Conservation (phyloP, 2,888 invertebrate species). For the Odontocolon sp. region DNA sequence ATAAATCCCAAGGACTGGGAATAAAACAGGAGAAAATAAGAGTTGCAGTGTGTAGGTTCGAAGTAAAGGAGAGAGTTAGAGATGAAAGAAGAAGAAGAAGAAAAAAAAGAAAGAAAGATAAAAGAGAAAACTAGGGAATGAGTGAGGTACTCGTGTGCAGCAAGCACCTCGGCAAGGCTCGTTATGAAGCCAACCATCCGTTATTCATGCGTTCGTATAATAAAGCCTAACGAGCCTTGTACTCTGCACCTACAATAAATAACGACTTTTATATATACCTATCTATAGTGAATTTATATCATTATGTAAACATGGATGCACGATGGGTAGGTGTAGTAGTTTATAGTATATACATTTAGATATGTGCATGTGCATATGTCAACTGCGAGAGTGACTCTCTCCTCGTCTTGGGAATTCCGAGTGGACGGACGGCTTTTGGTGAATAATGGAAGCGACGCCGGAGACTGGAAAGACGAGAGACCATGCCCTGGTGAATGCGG, state of each 20-base stretch:
- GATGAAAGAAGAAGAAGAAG: background rate
- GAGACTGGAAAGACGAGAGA: conserved; percentile 27
- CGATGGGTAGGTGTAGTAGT: background rate
- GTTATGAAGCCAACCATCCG: conserved; percentile 48
- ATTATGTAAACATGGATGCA: background rate
- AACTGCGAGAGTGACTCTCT: conserved; percentile 30
- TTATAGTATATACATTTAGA: background rate
- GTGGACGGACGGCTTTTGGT: conserved; percentile 54
- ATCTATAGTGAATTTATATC: conserved; percentile 26
- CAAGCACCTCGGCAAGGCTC: conserved; percentile 32
- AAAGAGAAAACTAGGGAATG: conserved; percentile 23
- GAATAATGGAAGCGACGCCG: conserved; percentile 52
- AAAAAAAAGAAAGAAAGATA: background rate
- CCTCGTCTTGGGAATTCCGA: conserved; percentile 46
- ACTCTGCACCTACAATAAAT: conserved; percentile 51
- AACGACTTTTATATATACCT: conserved; percentile 32
- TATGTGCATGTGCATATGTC: conserved; percentile 37
- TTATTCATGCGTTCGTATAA: conserved; percentile 59
- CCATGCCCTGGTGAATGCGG: conserved; percentile 21
- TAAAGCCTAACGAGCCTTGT: conserved; percentile 61
- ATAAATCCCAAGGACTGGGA: background rate
- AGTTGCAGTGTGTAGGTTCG: conserved; percentile 22
- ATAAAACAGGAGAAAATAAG: conserved; percentile 35
- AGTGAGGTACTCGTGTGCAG: conserved; percentile 36
- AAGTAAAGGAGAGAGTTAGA: too few species aligned